These are phyloP conservation scores for Pangasius djambal DNA, from an alignment of 2,797 vertebrate species.

Conservation along the genomic window DNA sequence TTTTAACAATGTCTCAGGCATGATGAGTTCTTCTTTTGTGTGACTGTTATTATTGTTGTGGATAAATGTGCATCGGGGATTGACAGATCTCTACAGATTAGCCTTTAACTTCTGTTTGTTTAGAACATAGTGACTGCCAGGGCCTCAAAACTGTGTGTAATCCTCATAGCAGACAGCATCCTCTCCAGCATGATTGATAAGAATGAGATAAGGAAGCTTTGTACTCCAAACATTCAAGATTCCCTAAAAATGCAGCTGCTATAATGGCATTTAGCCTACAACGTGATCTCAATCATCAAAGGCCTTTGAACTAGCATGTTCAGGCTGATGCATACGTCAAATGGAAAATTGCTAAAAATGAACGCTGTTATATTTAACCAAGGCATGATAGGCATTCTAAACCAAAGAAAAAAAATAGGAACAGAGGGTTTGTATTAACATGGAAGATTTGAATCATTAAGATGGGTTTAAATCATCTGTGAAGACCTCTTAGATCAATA, in stretches of 20 bases:
- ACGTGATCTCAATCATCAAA: not conserved
- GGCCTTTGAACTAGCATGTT: not conserved
- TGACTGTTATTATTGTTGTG: not conserved
- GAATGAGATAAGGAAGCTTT: not conserved
- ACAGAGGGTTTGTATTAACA: not conserved
- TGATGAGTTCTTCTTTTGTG: not conserved
- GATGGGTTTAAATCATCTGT: not conserved
- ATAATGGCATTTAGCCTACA: not conserved
- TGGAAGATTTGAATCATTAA: not conserved
- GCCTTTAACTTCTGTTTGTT: not conserved
- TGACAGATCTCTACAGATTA: not conserved
- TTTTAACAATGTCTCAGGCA: not conserved
- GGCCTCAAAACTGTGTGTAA: not conserved
- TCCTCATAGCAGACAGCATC: not conserved
- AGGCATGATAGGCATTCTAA: not conserved
- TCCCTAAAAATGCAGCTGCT: not conserved
- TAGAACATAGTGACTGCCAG: not conserved
- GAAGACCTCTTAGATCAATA: slow-evolving; percentile 6
- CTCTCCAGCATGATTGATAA: slow-evolving; percentile 13
- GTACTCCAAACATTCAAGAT: not conserved
- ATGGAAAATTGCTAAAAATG: not conserved
- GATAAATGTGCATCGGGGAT: not conserved
- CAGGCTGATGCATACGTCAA: not conserved
- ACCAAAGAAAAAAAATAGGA: not conserved
- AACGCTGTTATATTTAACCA: not conserved